phyloP scores from a whole-genome alignment of 2,888 invertebrate genomes.

The Cephus pygmeus region DNA sequence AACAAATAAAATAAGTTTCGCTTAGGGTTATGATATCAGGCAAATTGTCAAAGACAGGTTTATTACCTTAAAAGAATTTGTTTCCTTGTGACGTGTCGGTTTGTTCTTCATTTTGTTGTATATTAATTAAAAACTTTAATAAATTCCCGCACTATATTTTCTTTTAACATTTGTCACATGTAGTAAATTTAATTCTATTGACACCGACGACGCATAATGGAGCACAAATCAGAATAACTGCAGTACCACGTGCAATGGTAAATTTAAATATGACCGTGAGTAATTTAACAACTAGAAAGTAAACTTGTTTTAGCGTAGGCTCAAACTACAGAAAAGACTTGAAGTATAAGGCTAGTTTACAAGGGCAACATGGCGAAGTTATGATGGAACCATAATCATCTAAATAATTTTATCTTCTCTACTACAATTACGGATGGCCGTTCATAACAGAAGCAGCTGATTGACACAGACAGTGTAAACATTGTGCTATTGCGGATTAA shows the following conservation, averaged over 20 bases:
- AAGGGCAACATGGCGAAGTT: neutral
- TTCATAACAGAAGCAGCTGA: neutral
- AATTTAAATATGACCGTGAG: no score
- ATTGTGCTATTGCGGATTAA: neutral
- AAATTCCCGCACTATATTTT: neutral
- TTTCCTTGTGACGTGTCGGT: constrained; percentile 78
- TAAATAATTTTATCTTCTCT: no score
- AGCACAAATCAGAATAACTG: neutral
- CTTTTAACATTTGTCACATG: neutral
- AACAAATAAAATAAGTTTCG: constrained; percentile 20
- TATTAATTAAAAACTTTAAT: neutral
- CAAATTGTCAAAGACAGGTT: constrained; percentile 4
- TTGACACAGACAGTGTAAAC: neutral
- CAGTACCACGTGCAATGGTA: no score
- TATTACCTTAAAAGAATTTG: constrained; percentile 82
- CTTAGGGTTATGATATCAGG: neutral
- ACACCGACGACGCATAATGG: neutral
- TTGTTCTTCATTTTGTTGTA: constrained; percentile 75
- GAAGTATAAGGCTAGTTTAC: no score
- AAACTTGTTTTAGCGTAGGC: no score
- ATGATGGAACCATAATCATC: neutral
- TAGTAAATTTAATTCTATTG: neutral
- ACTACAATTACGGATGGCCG: neutral
- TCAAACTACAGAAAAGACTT: no score
- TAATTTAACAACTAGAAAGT: no score